Evolutionary conservation across 2,113 vertebrate genomes (phyloP).

Genomic region (Leiothrix lutea): DNA sequence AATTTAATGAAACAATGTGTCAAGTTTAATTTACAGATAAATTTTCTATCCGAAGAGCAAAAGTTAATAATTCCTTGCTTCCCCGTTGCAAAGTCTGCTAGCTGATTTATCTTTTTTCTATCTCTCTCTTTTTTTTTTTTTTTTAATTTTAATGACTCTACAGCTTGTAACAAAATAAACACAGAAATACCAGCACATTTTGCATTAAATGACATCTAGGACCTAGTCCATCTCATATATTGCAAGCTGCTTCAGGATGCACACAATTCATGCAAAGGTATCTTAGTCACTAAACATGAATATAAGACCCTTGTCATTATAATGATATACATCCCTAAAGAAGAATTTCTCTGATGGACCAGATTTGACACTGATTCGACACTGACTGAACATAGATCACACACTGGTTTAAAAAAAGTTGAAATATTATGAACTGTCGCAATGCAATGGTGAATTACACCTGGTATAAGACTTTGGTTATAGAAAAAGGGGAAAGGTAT

Average conservation of each 20-base stretch:
- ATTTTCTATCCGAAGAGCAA: not conserved
- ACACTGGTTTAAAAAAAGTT: not conserved
- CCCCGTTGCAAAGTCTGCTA: not conserved
- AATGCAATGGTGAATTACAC: not conserved
- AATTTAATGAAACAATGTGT: not conserved
- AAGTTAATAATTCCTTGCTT: not conserved
- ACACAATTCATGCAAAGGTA: not conserved
- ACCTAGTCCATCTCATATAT: not conserved
- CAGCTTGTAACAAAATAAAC: not conserved
- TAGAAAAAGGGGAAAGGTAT: not conserved
- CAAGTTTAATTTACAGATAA: not conserved
- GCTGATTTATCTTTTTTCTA: not conserved
- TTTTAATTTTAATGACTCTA: not conserved
- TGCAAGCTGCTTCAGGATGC: not conserved
- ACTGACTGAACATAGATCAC: not conserved
- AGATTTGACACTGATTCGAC: not conserved
- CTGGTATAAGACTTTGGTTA: not conserved
- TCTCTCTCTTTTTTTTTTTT: not conserved
- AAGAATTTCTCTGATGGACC: not conserved
- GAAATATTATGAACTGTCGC: not conserved
- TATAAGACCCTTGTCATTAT: not conserved
- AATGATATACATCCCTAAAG: not conserved
- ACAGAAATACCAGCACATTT: not conserved
- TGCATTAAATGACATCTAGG: not conserved
- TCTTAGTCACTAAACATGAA: not conserved